phyloP scores from a whole-genome alignment of 2,888 invertebrate genomes.

The Hyppa rectilinea region DNA sequence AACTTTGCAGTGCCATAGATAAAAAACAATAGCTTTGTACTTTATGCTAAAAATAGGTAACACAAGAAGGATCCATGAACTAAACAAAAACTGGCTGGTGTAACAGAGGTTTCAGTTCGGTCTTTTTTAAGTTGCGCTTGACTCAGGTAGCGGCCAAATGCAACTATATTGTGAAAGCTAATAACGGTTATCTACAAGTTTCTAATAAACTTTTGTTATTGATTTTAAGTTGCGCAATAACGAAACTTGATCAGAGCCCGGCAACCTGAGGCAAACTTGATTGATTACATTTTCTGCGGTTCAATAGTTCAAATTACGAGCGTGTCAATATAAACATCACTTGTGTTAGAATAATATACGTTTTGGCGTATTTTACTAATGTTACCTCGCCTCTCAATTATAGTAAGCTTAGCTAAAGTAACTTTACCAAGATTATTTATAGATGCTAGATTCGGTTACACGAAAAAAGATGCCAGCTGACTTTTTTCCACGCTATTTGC shows the following conservation, averaged over 20 bases:
- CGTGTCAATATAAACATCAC: slow-evolving; percentile 16
- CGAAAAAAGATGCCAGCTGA: not conserved
- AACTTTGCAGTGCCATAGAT: slow-evolving; percentile 63
- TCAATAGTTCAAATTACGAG: slow-evolving; percentile 24
- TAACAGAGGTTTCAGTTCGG: not conserved
- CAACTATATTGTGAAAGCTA: slow-evolving; percentile 1
- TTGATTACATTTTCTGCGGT: slow-evolving; percentile 42
- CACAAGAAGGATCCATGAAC: not conserved
- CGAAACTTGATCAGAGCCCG: slow-evolving; percentile 10
- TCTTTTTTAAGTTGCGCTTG: not conserved
- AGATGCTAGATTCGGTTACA: not conserved
- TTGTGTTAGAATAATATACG: not conserved
- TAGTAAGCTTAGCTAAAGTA: not conserved
- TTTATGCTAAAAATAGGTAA: slow-evolving; percentile 22
- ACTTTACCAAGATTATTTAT: slow-evolving; percentile 5
- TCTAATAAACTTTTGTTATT: slow-evolving; percentile 15
- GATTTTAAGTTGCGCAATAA: slow-evolving; percentile 38
- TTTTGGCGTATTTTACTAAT: not conserved
- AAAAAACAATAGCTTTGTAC: slow-evolving; percentile 60
- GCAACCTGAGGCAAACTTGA: slow-evolving; percentile 21
- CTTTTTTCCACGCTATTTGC: slow-evolving; percentile 4
- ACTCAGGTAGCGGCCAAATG: not conserved
- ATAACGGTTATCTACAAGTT: slow-evolving; percentile 7
- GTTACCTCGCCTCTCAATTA: not conserved
- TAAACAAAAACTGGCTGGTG: not conserved